Evolutionary conservation across 2,888 invertebrate genomes (phyloP).

Genomic region (Homarus gammarus): DNA sequence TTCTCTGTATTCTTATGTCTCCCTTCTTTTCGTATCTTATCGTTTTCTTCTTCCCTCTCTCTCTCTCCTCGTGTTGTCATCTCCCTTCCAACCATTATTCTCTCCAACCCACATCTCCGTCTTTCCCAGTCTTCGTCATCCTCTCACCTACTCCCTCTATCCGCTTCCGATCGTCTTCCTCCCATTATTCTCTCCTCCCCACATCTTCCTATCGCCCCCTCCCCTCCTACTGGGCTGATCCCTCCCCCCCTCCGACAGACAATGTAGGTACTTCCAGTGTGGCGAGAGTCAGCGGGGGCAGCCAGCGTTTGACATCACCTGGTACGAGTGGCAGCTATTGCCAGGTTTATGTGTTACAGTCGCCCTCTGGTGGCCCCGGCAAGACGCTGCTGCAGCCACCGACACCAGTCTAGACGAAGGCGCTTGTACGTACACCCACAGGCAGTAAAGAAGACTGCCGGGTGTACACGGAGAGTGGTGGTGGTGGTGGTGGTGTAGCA

Average conservation of each 20-base stretch:
- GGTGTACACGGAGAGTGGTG: not conserved
- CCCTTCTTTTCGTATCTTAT: not conserved
- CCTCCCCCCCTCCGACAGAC: not conserved
- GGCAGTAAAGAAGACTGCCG: not conserved
- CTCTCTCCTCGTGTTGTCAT: not conserved
- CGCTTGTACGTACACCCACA: not conserved
- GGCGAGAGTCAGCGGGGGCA: slow-evolving; percentile 18
- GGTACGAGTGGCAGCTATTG: slow-evolving; percentile 12
- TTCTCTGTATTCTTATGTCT: not conserved
- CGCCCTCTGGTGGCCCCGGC: not conserved
- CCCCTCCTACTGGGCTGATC: not conserved
- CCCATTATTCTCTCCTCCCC: not conserved
- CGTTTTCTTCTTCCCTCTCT: not conserved
- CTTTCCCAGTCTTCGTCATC: not conserved
- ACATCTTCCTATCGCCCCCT: not conserved
- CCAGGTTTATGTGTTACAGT: not conserved
- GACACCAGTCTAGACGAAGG: not conserved
- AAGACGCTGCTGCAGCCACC: not conserved
- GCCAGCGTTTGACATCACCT: slow-evolving; percentile 32
- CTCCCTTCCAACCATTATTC: not conserved
- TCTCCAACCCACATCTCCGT: not conserved
- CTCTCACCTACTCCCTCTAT: not conserved
- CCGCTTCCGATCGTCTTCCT: not conserved
- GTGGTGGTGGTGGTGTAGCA: slow-evolving; percentile 4
- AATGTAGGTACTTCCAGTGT: too few species aligned